Evolutionary conservation across 2,888 invertebrate species (phyloP).

Genomic region (Agrochola lota): DNA sequence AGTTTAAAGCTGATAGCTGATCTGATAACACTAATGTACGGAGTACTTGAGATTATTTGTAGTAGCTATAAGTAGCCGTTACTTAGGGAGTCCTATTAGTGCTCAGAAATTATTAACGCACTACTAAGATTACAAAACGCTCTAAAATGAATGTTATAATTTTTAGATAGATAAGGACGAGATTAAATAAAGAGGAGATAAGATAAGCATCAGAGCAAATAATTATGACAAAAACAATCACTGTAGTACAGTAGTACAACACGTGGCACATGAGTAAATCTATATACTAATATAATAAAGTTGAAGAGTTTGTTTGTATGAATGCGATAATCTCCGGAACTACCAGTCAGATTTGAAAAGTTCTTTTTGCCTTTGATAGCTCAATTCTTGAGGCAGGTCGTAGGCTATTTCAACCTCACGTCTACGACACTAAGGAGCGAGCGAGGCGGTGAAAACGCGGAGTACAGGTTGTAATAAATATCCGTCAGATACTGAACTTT

Average conservation of each 20-base stretch:
- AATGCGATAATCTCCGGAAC: too few species aligned
- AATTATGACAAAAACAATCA: conserved; percentile 20
- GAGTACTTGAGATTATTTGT: conserved; percentile 22
- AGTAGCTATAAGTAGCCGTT: conserved; percentile 5
- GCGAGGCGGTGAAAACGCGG: too few species aligned
- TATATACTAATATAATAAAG: too few species aligned
- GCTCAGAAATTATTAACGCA: neutral
- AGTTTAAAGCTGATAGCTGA: conserved; percentile 11
- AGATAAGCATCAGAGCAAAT: conserved; percentile 28
- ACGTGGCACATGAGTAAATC: neutral
- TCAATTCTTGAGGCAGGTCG: too few species aligned
- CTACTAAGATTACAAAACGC: neutral
- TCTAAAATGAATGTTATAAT: conserved; percentile 19
- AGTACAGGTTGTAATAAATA: too few species aligned
- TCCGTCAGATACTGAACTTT: too few species aligned
- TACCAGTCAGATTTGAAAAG: too few species aligned
- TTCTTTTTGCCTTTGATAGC: too few species aligned
- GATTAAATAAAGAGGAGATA: conserved; percentile 1
- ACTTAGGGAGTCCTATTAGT: neutral
- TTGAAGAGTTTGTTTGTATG: too few species aligned
- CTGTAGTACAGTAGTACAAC: conserved; percentile 8
- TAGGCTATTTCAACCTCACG: too few species aligned
- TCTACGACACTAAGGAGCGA: too few species aligned
- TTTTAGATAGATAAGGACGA: conserved; percentile 15
- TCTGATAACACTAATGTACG: neutral